A percentile compares a stretch with the other conserved stretches of the same genome.
Evolutionary conservation across 1,140 invertebrate species (phyloP).

Genomic region (Augochlora pura): DNA sequence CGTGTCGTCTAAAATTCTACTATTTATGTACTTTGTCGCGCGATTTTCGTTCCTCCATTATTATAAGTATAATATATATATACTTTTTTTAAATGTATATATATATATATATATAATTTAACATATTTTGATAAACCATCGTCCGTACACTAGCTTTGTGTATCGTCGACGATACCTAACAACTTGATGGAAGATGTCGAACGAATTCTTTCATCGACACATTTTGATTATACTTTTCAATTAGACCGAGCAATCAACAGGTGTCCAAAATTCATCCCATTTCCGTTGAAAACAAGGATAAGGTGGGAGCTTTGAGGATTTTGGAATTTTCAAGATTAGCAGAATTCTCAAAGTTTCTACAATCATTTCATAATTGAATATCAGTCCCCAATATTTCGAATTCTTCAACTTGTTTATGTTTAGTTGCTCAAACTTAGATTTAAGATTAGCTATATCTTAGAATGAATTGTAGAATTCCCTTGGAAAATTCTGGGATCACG

Average conservation of each 20-base stretch:
- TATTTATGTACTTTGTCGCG: conserved; percentile 60
- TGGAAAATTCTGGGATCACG: neutral
- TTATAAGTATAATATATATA: conserved; percentile 50
- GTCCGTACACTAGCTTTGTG: conserved; percentile 68
- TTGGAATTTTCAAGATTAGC: neutral
- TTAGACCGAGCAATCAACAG: conserved; percentile 12
- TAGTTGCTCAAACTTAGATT: too few relatives aligned
- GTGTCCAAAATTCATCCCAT: too few relatives aligned
- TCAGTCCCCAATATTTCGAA: neutral
- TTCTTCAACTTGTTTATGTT: neutral
- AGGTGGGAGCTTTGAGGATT: too few relatives aligned
- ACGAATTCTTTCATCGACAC: conserved; percentile 34
- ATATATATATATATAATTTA: conserved; percentile 32
- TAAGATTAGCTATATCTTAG: too few relatives aligned
- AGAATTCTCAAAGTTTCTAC: neutral
- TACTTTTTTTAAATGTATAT: conserved; percentile 52
- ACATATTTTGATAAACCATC: conserved; percentile 65
- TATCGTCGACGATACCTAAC: conserved; percentile 51
- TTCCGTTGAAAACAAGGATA: too few relatives aligned
- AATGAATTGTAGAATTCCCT: too few relatives aligned
- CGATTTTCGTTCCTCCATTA: conserved; percentile 50
- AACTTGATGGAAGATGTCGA: conserved; percentile 59
- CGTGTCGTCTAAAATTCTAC: conserved; percentile 68
- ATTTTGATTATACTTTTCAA: conserved; percentile 43
- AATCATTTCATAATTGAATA: neutral